Evolutionary conservation across 2,113 vertebrate genomes (phyloP).

Genomic region (Podarcis raffonei): DNA sequence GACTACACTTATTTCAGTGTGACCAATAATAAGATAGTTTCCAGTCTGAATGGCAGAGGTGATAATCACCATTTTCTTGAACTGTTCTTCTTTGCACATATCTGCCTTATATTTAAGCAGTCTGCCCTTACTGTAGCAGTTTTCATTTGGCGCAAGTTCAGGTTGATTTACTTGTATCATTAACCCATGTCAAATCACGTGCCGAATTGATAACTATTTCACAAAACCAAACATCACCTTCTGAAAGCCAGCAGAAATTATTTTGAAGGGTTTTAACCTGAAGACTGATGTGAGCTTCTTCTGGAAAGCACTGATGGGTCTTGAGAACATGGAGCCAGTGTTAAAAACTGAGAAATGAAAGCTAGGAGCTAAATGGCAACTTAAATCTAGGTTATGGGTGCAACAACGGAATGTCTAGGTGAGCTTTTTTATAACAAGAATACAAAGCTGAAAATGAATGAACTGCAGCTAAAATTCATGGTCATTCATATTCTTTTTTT

Average conservation of each 20-base stretch:
- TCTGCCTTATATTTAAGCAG: neutral
- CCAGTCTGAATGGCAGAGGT: neutral
- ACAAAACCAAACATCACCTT: neutral
- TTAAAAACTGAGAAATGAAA: too few species aligned
- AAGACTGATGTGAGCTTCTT: neutral
- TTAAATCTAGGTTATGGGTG: too few species aligned
- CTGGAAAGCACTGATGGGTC: neutral
- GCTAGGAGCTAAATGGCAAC: too few species aligned
- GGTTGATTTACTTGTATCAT: neutral
- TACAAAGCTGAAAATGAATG: too few species aligned
- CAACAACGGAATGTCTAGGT: too few species aligned
- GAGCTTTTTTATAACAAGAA: too few species aligned
- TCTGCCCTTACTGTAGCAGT: neutral
- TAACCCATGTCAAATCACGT: neutral
- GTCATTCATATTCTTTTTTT: too few species aligned
- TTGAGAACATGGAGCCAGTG: neutral
- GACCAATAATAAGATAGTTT: neutral
- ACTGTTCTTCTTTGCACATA: neutral
- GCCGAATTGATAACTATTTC: neutral
- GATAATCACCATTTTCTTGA: neutral
- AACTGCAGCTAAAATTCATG: too few species aligned
- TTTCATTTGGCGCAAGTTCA: constrained; percentile 3
- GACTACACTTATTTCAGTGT: neutral
- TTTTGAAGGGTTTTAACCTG: neutral
- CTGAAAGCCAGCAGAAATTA: neutral